phyloP scores from a whole-genome alignment of 2,888 invertebrate genomes.

The Hydriomena furcata region DNA sequence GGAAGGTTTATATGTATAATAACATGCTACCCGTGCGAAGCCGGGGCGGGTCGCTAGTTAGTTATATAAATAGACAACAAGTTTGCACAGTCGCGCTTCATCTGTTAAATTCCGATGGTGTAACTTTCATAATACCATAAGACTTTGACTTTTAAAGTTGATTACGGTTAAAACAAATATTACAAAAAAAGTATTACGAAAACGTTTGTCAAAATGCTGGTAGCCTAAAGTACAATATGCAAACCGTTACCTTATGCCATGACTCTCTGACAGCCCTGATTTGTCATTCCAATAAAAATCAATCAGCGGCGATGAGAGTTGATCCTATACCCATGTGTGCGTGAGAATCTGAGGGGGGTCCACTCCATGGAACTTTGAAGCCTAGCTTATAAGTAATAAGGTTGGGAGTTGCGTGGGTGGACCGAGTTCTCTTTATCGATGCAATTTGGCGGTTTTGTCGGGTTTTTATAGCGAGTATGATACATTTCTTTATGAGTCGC shows the following conservation, averaged over 20 bases:
- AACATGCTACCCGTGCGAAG: no score
- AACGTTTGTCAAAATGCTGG: no score
- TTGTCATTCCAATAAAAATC: slow-evolving; percentile 72
- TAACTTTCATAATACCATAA: no score
- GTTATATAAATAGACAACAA: no score
- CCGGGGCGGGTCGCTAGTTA: no score
- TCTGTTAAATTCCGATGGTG: no score
- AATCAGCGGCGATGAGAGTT: slow-evolving; percentile 67
- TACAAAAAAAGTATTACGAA: no score
- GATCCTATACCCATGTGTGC: slow-evolving; percentile 50
- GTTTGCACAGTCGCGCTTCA: no score
- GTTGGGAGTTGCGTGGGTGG: slow-evolving; percentile 2
- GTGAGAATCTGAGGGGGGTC: slow-evolving; percentile 25
- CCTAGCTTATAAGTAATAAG: slow-evolving; percentile 6
- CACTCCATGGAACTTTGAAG: slow-evolving; percentile 1
- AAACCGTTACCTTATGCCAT: background rate
- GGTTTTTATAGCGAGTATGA: slow-evolving; percentile 23
- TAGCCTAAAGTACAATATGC: background rate
- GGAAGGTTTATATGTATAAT: no score
- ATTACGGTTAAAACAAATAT: no score
- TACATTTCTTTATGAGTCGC: slow-evolving; percentile 21
- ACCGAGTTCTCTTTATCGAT: slow-evolving; percentile 24
- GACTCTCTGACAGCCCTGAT: slow-evolving; percentile 53
- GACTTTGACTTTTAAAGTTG: no score
- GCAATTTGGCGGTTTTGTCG: slow-evolving; percentile 25